Conservation (phyloP, 2,113 vertebrate species). For the Gymnarchus niloticus region DNA sequence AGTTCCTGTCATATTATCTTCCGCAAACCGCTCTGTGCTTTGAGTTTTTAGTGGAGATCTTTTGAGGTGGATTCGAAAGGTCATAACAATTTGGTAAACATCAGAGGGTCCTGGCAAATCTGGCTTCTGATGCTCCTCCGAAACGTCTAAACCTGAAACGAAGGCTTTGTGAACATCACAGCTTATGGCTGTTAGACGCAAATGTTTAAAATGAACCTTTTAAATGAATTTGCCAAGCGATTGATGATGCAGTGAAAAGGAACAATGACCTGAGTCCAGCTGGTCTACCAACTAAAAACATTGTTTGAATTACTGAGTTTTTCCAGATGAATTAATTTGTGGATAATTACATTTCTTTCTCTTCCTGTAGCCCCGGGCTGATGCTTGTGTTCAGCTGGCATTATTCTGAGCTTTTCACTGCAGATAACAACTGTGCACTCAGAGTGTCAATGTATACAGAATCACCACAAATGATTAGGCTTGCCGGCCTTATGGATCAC, state of each 20-base stretch:
- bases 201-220: neutral
- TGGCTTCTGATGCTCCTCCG: neutral
- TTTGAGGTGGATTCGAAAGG: neutral
- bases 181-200: neutral
- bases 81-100: neutral
- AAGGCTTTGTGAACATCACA: neutral
- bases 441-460: neutral
- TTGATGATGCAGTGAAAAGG: constrained; percentile 14
- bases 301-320: constrained; percentile 29
- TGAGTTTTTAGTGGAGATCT: neutral
- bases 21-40: neutral
- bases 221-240: constrained; percentile 6
- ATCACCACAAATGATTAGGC: neutral
- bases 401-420: neutral
- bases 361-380: constrained; percentile 25
- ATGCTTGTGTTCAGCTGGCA: constrained; percentile 4
- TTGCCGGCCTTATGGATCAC: too few relatives aligned
- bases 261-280: constrained; percentile 14
- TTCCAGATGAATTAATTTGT: constrained; percentile 42
- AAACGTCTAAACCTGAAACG: neutral
- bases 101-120: neutral
- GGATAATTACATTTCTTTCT: constrained; percentile 40
- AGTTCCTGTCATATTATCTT: neutral
- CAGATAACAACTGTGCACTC: neutral
- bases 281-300: constrained; percentile 27